Evolutionary conservation across 2,797 vertebrate genomes (phyloP).

Genomic region (Peromyscus nudipes): DNA sequence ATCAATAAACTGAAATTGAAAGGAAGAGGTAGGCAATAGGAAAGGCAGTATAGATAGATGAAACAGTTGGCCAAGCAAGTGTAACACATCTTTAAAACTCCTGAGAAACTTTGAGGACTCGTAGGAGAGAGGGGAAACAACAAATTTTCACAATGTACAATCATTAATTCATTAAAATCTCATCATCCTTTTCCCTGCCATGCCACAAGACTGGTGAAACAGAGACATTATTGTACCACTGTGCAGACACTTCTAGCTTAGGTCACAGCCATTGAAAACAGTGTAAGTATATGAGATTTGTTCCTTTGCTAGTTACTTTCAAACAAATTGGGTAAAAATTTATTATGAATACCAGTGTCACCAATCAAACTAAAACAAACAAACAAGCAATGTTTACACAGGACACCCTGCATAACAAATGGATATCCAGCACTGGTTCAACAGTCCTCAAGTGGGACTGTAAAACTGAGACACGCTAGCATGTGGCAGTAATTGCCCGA

Average conservation of each 20-base stretch:
- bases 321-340: background rate
- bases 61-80: background rate
- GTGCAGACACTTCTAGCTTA: background rate
- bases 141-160: constrained; percentile 60
- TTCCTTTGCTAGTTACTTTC: constrained; percentile 18
- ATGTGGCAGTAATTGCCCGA: background rate
- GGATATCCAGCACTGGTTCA: background rate
- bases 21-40: background rate
- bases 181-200: background rate
- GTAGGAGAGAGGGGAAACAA: background rate
- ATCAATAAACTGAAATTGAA: background rate
- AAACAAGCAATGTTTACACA: background rate
- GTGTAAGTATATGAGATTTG: background rate
- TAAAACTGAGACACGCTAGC: background rate
- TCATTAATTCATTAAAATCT: constrained; percentile 49
- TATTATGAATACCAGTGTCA: background rate
- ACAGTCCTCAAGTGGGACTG: background rate
- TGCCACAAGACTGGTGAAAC: background rate
- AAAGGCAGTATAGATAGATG: background rate
- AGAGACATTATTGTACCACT: background rate
- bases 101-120: constrained; percentile 30
- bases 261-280: background rate
- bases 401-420: background rate
- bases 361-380: background rate
- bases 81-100: background rate